Conservation (phyloP, 2,113 vertebrate genomes). For the Brachypodius melanocephalos region DNA sequence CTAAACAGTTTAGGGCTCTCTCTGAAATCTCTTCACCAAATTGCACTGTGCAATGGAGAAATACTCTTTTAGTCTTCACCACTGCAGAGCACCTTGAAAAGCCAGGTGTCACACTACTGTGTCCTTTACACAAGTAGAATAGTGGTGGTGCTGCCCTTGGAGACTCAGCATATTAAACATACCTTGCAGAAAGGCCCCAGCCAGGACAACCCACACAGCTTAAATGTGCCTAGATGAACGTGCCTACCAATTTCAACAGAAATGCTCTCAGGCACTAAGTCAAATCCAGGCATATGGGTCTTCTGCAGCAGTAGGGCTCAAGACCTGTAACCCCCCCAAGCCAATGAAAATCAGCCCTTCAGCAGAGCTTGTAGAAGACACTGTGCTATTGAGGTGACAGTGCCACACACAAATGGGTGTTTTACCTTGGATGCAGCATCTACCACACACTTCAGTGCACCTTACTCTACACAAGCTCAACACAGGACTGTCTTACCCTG, state of each 20-base stretch:
- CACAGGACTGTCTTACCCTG: not conserved
- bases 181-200: not conserved
- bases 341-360: not conserved
- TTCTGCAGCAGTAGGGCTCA: not conserved
- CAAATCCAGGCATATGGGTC: not conserved
- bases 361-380: not conserved
- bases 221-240: not conserved
- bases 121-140: not conserved
- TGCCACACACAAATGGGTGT: not conserved
- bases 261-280: not conserved
- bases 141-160: not conserved
- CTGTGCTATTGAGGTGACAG: not conserved
- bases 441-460: not conserved
- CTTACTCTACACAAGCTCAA: not conserved
- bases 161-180: not conserved
- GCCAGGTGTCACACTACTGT: not conserved
- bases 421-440: not conserved
- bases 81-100: not conserved
- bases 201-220: not conserved
- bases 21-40: not conserved
- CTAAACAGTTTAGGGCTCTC: slow-evolving; percentile 28
- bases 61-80: not conserved
- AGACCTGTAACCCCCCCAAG: not conserved
- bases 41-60: not conserved
- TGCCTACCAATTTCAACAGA: not conserved